Evolutionary conservation across 1,140 invertebrate species (phyloP).

Genomic region (Lanistes nyassanus): DNA sequence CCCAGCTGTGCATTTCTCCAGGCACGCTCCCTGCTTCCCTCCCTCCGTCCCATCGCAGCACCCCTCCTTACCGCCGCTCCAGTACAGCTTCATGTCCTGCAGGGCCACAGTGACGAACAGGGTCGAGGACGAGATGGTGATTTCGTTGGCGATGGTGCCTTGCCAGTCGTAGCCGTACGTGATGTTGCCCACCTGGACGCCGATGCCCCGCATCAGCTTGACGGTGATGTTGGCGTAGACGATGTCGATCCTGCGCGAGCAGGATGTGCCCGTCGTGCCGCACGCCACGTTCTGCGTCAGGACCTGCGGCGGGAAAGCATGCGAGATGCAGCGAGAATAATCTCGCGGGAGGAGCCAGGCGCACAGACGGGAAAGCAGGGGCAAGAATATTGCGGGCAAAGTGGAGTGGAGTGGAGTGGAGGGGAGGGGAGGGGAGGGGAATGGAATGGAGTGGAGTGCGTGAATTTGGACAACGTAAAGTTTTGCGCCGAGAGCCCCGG

Average conservation of each 20-base stretch:
- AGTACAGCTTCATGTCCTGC: conserved; percentile 30
- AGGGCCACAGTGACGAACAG: conserved; percentile 10
- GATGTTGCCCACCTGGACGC: conserved; percentile 2
- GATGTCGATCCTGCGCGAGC: not conserved
- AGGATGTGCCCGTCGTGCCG: not conserved
- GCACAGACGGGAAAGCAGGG: too few relatives aligned
- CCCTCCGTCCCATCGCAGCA: not conserved
- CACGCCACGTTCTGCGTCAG: not conserved
- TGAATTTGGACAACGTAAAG: too few relatives aligned
- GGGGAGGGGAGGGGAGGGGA: too few relatives aligned
- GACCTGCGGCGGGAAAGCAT: not conserved
- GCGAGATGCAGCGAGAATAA: too few relatives aligned
- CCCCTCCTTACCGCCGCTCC: conserved; percentile 36
- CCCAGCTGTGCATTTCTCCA: too few relatives aligned
- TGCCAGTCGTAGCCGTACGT: conserved; percentile 12
- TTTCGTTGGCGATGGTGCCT: not conserved
- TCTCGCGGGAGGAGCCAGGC: too few relatives aligned
- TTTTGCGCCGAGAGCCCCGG: too few relatives aligned
- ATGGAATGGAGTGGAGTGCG: too few relatives aligned
- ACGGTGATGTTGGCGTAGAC: not conserved
- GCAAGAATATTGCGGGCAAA: too few relatives aligned
- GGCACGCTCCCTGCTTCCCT: not conserved
- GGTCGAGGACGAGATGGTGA: conserved; percentile 8
- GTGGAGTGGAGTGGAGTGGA: too few relatives aligned
- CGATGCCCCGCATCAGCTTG: not conserved